phyloP scores from a whole-genome alignment of 2,113 vertebrate genomes.

The Alethe diademata region DNA sequence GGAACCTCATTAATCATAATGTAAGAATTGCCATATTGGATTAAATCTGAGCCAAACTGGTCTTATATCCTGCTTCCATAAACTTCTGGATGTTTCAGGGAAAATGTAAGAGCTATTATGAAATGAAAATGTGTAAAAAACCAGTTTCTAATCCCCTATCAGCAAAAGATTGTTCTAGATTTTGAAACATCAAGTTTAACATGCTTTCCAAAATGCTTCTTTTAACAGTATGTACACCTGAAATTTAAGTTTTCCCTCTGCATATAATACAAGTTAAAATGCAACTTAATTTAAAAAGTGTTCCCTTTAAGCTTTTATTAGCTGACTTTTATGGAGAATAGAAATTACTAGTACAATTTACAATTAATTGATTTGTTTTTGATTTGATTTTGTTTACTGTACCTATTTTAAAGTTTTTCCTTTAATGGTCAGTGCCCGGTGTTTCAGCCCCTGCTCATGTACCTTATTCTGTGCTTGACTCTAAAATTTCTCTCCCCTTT shows the following conservation, averaged over 20 bases:
- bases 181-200: background rate
- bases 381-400: background rate
- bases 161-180: background rate
- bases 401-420: background rate
- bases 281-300: background rate
- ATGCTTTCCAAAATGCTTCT: background rate
- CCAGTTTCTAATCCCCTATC: background rate
- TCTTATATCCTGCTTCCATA: background rate
- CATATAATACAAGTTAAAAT: background rate
- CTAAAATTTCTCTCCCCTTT: background rate
- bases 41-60: background rate
- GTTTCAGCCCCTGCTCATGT: background rate
- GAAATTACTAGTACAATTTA: background rate
- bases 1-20: conserved; percentile 40
- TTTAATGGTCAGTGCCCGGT: background rate
- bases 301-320: background rate
- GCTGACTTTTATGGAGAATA: background rate
- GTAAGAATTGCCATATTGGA: background rate
- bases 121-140: background rate
- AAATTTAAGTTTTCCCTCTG: background rate
- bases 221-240: background rate
- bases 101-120: background rate
- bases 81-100: background rate
- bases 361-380: background rate
- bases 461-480: background rate